Conservation (phyloP, 2,113 vertebrate genomes). For the Ciconia maguari region DNA sequence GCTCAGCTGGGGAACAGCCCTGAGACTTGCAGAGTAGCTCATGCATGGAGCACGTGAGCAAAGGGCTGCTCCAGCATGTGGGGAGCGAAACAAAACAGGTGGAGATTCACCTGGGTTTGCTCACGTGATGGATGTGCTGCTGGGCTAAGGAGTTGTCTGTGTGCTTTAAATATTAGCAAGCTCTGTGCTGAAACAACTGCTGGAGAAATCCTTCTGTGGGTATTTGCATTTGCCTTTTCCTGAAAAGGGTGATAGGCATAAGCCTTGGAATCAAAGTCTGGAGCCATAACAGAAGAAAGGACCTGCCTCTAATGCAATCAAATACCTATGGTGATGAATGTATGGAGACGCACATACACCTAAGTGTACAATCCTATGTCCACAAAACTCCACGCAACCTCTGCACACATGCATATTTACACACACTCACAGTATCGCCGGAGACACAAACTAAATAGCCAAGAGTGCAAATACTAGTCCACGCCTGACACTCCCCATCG, state of each 20-base stretch:
- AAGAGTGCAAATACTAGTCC: background rate
- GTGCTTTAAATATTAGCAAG: background rate
- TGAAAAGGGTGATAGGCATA: accelerated
- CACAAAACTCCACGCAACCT: background rate
- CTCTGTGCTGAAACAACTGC: background rate
- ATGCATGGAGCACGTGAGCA: background rate
- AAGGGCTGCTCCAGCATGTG: background rate
- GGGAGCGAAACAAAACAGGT: background rate
- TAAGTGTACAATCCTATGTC: accelerated
- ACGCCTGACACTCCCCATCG: accelerated
- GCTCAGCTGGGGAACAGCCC: background rate
- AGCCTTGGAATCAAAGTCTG: background rate
- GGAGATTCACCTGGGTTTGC: background rate
- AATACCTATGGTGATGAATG: accelerated
- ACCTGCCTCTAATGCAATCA: background rate
- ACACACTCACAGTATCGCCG: accelerated
- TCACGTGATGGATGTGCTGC: background rate
- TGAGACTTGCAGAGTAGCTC: background rate
- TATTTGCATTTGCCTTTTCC: background rate
- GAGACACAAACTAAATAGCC: background rate
- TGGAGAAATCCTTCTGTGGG: background rate
- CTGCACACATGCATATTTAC: accelerated
- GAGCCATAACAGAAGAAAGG: background rate
- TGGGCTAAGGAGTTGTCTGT: background rate
- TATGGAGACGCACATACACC: accelerated